Conservation (phyloP, 2,113 vertebrate species). For the Leucoraja erinaceus region DNA sequence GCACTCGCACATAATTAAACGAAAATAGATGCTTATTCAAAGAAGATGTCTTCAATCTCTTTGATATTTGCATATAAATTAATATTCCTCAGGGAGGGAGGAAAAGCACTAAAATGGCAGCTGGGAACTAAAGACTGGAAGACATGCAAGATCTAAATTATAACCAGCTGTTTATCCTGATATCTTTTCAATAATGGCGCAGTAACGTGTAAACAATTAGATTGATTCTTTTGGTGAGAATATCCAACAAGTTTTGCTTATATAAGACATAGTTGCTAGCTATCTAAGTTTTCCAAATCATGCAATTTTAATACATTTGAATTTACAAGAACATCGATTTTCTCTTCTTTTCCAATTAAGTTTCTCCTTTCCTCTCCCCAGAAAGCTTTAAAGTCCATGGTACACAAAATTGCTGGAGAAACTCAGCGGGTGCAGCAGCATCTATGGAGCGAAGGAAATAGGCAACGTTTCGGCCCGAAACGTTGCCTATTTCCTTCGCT, state of each 20-base stretch:
- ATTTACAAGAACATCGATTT: background rate
- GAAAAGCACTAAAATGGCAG: background rate
- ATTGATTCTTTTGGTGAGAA: background rate
- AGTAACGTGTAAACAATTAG: background rate
- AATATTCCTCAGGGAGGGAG: background rate
- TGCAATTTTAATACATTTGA: background rate
- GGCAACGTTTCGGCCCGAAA: no score
- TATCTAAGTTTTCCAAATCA: background rate
- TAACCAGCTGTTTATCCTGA: constrained; percentile 9
- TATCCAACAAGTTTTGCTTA: background rate
- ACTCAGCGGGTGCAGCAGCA: no score
- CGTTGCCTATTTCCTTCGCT: no score
- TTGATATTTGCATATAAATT: background rate
- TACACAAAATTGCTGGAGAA: no score
- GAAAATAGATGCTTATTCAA: background rate
- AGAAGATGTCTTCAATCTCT: background rate
- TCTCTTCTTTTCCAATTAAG: background rate
- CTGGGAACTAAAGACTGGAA: constrained; percentile 13
- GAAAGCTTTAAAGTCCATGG: background rate
- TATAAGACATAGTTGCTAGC: background rate
- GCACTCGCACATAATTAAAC: background rate
- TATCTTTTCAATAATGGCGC: background rate
- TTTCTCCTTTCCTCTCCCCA: background rate
- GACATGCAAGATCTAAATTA: constrained; percentile 8
- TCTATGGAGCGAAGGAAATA: no score